Conservation (phyloP, 1,140 invertebrate genomes). For the Pseudomyrmex gracilis region DNA sequence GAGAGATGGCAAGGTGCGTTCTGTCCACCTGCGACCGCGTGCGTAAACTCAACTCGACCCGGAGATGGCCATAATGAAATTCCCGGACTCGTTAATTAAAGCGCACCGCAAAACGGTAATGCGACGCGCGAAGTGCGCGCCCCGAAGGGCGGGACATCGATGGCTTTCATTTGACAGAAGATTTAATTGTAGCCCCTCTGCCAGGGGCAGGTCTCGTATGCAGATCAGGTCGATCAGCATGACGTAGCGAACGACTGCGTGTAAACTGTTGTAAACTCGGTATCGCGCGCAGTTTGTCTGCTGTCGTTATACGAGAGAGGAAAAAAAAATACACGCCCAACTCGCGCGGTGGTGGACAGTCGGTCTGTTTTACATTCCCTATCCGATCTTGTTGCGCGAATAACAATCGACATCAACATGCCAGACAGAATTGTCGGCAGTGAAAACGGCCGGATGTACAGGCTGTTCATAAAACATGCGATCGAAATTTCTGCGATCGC, state of each 20-base stretch:
- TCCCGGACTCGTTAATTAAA: slow-evolving; percentile 71
- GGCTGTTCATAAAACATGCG: slow-evolving; percentile 41
- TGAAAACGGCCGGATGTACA: background rate
- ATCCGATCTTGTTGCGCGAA: slow-evolving; percentile 36
- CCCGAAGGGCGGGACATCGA: slow-evolving; percentile 41
- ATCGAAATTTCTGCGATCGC: slow-evolving; percentile 22
- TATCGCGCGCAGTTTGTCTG: slow-evolving; percentile 51
- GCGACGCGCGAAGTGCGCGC: slow-evolving; percentile 50
- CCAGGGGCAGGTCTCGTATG: slow-evolving; percentile 47
- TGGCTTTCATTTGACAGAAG: slow-evolving; percentile 63
- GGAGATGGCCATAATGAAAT: slow-evolving; percentile 67
- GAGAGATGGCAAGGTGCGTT: slow-evolving; percentile 52
- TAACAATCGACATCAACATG: slow-evolving; percentile 50
- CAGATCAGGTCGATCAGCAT: slow-evolving; percentile 55
- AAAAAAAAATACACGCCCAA: background rate
- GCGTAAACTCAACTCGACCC: slow-evolving; percentile 32
- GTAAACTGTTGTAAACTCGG: slow-evolving; percentile 59
- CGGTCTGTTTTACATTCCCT: slow-evolving; percentile 52
- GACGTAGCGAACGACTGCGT: slow-evolving; percentile 37
- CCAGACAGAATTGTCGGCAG: slow-evolving; percentile 10
- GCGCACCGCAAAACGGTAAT: slow-evolving; percentile 63
- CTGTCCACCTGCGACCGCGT: slow-evolving; percentile 59
- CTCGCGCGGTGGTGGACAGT: slow-evolving; percentile 5
- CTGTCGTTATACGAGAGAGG: background rate
- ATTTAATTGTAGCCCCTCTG: slow-evolving; percentile 66